A percentile compares a stretch with the other conserved stretches of the same genome.
These are phyloP conservation scores for Petroica traversi DNA, from an alignment of 2,113 vertebrate genomes.

Conservation along the genomic window DNA sequence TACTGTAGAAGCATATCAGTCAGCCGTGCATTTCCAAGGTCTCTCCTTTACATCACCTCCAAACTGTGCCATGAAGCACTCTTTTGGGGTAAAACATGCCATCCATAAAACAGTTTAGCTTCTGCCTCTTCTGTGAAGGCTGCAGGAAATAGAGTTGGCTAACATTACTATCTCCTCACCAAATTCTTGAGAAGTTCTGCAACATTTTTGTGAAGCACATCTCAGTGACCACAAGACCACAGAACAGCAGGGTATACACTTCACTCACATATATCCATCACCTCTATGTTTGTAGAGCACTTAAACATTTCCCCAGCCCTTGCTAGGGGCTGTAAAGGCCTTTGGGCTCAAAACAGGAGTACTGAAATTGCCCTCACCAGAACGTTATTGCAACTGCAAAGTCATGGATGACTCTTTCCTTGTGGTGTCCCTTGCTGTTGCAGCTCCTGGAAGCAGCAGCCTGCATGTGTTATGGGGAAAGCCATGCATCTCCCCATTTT, in stretches of 20 bases:
- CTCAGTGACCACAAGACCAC: rapidly evolving
- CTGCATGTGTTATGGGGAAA: background rate
- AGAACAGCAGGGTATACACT: background rate
- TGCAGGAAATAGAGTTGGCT: background rate
- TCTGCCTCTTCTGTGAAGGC: background rate
- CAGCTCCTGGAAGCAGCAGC: background rate
- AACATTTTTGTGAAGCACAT: background rate
- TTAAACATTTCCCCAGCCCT: background rate
- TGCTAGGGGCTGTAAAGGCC: background rate
- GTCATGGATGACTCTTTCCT: background rate
- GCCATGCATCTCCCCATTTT: background rate
- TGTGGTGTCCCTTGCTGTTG: background rate
- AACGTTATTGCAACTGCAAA: rapidly evolving
- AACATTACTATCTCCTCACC: background rate
- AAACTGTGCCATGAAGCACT: background rate
- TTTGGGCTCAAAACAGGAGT: background rate
- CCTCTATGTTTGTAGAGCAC: background rate
- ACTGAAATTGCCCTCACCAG: background rate
- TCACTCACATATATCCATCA: background rate
- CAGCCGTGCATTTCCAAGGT: background rate
- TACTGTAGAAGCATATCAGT: background rate
- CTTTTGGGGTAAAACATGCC: background rate
- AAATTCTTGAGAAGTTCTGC: background rate
- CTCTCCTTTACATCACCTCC: background rate
- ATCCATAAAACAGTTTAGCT: background rate